Conservation (phyloP, 2,113 vertebrate genomes). For the Stegostoma tigrinum region DNA sequence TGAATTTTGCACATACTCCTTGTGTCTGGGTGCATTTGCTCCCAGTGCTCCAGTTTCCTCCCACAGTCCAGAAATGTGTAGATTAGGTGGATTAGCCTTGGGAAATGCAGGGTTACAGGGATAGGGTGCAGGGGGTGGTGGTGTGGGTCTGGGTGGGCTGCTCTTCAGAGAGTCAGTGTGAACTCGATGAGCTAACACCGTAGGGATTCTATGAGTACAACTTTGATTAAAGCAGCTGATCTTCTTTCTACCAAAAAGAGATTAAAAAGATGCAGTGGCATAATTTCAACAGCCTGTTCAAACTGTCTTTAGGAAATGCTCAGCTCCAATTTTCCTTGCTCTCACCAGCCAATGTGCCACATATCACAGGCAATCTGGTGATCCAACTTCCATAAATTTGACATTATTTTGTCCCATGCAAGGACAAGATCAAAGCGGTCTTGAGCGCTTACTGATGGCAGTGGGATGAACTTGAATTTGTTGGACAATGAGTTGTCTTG, state of each 20-base stretch:
- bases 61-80: no score
- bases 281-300: not conserved
- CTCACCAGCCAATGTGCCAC: not conserved
- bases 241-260: not conserved
- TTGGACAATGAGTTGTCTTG: not conserved
- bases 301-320: not conserved
- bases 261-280: not conserved
- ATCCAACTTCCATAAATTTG: not conserved
- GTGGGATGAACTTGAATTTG: not conserved
- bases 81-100: no score
- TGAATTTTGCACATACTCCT: no score
- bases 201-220: no score
- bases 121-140: no score
- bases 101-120: no score
- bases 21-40: no score
- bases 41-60: no score
- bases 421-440: no score
- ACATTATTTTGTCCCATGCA: not conserved
- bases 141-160: no score
- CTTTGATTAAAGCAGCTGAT: not conserved
- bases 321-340: not conserved
- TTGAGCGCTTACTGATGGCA: not conserved
- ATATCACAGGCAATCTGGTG: not conserved
- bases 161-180: no score
- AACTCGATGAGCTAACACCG: no score